These are phyloP conservation scores for Crocidura indochinensis DNA, from an alignment of 2,797 vertebrate species.

Conservation along the genomic window DNA sequence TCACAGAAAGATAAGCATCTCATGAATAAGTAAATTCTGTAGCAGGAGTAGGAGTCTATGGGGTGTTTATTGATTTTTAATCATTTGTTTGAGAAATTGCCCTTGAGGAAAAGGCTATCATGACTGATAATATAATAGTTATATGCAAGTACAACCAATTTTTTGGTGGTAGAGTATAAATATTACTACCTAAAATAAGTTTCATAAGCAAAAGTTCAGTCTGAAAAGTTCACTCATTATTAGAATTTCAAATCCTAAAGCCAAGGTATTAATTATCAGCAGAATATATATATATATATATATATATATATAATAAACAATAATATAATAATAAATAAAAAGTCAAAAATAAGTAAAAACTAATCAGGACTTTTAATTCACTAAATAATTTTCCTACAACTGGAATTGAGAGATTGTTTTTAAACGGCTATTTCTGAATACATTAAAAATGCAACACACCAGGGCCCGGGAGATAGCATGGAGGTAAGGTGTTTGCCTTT, in stretches of 20 bases:
- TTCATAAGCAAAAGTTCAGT: conserved; percentile 61
- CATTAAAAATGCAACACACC: background rate
- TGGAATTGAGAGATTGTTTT: background rate
- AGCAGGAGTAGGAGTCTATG: conserved; percentile 80
- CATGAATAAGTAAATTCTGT: conserved; percentile 91
- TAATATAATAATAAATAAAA: no score
- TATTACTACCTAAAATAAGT: conserved; percentile 81
- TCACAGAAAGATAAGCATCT: conserved; percentile 89
- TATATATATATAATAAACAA: background rate
- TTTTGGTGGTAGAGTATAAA: conserved; percentile 86
- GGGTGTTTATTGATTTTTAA: conserved; percentile 90
- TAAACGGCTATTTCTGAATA: background rate
- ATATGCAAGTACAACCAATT: conserved; percentile 86
- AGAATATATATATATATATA: no score
- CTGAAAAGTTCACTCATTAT: conserved; percentile 39
- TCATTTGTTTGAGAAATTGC: conserved; percentile 90
- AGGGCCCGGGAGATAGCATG: no score
- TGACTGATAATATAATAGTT: conserved; percentile 90
- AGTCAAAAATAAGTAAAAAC: conserved; percentile 61
- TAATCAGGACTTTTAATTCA: conserved; percentile 22
- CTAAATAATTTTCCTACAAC: conserved; percentile 46
- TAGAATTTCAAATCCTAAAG: conserved; percentile 60
- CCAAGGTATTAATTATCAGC: conserved; percentile 53
- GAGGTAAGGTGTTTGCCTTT: no score
- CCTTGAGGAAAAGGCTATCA: conserved; percentile 89